A percentile compares a stretch with the other conserved stretches of the same genome.
These are phyloP conservation scores for Drosophila gaucha DNA, from an alignment of 2,888 invertebrate species.

Conservation along the genomic window DNA sequence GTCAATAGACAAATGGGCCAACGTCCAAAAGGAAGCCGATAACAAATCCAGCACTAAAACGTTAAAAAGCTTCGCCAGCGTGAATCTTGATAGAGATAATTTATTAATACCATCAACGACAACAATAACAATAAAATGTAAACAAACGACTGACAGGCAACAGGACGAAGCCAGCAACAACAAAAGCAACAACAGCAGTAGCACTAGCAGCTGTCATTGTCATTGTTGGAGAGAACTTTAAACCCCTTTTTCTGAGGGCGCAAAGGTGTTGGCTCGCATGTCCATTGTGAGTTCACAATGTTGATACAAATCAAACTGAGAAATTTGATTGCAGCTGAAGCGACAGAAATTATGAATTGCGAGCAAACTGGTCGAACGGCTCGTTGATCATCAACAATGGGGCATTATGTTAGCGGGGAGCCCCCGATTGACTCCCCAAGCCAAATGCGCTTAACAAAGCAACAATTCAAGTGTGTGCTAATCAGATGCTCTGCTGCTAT, in stretches of 20 bases:
- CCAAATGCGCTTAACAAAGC: conserved; percentile 42
- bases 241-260: conserved; percentile 35
- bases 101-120: conserved; percentile 80
- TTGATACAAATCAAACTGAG: conserved; percentile 67
- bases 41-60: conserved; percentile 57
- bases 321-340: conserved; percentile 60
- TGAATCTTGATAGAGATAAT: conserved; percentile 79
- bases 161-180: conserved; percentile 10
- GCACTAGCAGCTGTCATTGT: conserved; percentile 27
- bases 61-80: conserved; percentile 51
- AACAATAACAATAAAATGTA: conserved; percentile 80
- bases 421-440: conserved; percentile 1
- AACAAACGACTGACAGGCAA: conserved; percentile 70
- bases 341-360: conserved; percentile 68
- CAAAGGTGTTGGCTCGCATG: conserved; percentile 68
- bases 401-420: conserved; percentile 16
- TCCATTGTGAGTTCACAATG: conserved; percentile 44
- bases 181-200: background rate
- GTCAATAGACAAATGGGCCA: conserved; percentile 70
- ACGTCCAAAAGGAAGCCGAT: conserved; percentile 27
- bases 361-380: conserved; percentile 30
- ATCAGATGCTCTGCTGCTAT: conserved; percentile 50
- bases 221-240: conserved; percentile 27
- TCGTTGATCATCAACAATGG: conserved; percentile 58
- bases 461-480: conserved; percentile 60